Evolutionary conservation across 2,797 vertebrate genomes (phyloP).

Genomic region (Alcedo quadribrachys): DNA sequence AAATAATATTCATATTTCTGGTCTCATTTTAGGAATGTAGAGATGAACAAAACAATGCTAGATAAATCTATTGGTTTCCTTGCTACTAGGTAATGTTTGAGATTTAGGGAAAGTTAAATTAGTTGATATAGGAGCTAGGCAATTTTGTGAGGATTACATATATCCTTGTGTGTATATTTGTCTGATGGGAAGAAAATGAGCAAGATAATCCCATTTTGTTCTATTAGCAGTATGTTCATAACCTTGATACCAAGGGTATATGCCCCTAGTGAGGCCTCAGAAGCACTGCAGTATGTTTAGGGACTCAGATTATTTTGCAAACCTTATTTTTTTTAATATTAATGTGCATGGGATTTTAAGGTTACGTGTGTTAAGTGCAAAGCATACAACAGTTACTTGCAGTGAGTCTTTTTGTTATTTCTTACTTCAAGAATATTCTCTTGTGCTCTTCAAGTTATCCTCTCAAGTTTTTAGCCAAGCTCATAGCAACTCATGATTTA

Average conservation of each 20-base stretch:
- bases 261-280: neutral
- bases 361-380: slow-evolving; percentile 3
- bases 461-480: neutral
- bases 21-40: neutral
- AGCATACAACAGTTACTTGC: neutral
- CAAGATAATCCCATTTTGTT: neutral
- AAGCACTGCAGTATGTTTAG: neutral
- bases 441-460: neutral
- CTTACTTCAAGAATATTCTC: neutral
- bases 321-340: neutral
- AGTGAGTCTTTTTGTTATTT: neutral
- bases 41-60: neutral
- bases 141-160: neutral
- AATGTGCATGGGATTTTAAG: neutral
- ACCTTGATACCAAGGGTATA: neutral
- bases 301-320: neutral
- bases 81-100: neutral
- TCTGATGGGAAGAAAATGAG: neutral
- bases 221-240: neutral
- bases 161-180: neutral
- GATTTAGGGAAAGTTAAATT: neutral
- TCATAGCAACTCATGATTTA: neutral
- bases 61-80: neutral
- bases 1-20: slow-evolving; percentile 30
- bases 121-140: neutral